phyloP scores from a whole-genome alignment of 2,797 vertebrate genomes.

The Darevskia nairensis region DNA sequence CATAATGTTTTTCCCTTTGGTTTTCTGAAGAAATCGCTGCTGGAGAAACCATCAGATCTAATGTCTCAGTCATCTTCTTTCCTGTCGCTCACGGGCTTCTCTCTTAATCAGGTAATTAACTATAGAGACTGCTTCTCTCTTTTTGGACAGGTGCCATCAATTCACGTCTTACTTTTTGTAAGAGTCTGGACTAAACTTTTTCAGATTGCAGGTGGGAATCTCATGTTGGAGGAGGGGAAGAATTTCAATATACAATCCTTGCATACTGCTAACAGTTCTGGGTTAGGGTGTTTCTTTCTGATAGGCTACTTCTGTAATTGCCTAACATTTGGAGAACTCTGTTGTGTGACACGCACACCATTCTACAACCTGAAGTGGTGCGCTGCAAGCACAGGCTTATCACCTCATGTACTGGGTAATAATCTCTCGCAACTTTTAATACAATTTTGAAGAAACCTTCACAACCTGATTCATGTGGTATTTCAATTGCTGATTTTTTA shows the following conservation, averaged over 20 bases:
- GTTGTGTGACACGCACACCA: no score
- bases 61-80: constrained; percentile 90
- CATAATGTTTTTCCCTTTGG: constrained; percentile 56
- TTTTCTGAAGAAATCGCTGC: constrained; percentile 87
- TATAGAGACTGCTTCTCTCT: not conserved
- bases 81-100: constrained; percentile 91
- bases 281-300: not conserved
- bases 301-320: not conserved
- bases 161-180: not conserved
- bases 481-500: not conserved
- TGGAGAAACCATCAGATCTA: constrained; percentile 90
- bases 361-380: not conserved
- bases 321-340: not conserved
- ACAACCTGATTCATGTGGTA: not conserved
- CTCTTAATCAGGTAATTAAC: constrained; percentile 89
- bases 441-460: no score
- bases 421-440: no score
- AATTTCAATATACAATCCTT: not conserved
- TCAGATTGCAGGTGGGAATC: not conserved
- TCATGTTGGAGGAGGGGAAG: not conserved
- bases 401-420: not conserved
- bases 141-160: not conserved
- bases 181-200: not conserved
- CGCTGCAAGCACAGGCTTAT: not conserved
- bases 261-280: not conserved